Evolutionary conservation across 2,797 vertebrate species (phyloP).

Genomic region (Poecilia wingei): DNA sequence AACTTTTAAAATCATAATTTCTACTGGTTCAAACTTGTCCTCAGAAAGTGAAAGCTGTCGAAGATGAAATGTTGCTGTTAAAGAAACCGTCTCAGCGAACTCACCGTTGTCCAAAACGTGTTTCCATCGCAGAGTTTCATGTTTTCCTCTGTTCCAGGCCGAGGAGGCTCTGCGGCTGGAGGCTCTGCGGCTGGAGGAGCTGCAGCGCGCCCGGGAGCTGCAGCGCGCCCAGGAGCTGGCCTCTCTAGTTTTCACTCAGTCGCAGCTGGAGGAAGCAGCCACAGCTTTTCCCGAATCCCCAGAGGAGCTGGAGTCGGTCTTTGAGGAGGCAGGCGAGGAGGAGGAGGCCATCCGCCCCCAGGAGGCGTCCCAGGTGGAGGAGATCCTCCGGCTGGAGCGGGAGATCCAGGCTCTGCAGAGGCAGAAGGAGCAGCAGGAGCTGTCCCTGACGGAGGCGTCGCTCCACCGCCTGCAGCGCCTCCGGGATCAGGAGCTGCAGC

Average conservation of each 20-base stretch:
- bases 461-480: slow-evolving; percentile 88
- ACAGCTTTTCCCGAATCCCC: accelerated
- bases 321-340: not conserved
- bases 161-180: slow-evolving; percentile 76
- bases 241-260: slow-evolving; percentile 50
- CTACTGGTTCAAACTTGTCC: not conserved
- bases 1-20: not conserved
- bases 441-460: slow-evolving; percentile 89
- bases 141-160: slow-evolving; percentile 70
- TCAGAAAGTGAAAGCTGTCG: not conserved
- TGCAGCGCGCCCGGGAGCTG: slow-evolving; percentile 37
- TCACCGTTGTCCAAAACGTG: not conserved
- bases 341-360: slow-evolving; percentile 74
- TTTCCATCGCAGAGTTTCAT: not conserved
- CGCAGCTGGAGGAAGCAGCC: not conserved
- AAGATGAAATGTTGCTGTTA: not conserved
- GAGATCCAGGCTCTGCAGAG: slow-evolving; percentile 91
- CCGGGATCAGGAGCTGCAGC: slow-evolving; percentile 88
- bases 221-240: slow-evolving; percentile 50
- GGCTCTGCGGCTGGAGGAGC: slow-evolving; percentile 33
- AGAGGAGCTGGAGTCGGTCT: slow-evolving; percentile 20
- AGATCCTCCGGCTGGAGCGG: slow-evolving; percentile 93
- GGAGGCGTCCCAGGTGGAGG: slow-evolving; percentile 93
- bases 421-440: slow-evolving; percentile 93
- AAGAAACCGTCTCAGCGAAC: not conserved